Evolutionary conservation across 2,113 vertebrate genomes (phyloP).

Genomic region (Stegostoma tigrinum): DNA sequence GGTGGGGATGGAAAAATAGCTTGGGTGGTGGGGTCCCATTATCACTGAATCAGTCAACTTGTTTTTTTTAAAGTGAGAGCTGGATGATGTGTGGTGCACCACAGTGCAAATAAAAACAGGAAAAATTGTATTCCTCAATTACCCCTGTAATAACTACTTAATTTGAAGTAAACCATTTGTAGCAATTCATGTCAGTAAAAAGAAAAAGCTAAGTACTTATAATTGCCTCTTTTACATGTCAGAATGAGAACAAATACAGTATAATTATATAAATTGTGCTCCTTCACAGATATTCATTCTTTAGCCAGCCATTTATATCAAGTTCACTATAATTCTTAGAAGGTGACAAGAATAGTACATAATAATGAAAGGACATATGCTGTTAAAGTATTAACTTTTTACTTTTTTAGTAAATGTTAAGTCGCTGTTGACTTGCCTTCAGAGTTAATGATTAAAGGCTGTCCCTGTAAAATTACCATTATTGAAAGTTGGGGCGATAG

Average conservation of each 20-base stretch:
- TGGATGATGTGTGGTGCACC: background rate
- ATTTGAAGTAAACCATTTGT: background rate
- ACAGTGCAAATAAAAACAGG: background rate
- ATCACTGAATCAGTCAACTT: background rate
- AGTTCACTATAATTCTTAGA: background rate
- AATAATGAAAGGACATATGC: background rate
- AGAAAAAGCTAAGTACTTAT: background rate
- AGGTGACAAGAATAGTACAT: background rate
- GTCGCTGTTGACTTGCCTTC: no score
- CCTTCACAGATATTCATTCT: background rate
- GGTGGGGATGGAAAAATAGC: no score
- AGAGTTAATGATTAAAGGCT: no score
- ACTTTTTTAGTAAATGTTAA: no score
- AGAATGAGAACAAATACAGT: background rate
- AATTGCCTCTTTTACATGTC: background rate
- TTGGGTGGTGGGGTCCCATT: no score
- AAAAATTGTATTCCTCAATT: background rate
- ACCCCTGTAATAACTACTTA: background rate
- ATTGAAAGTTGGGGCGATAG: no score
- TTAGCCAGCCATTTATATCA: background rate
- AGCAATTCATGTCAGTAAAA: background rate
- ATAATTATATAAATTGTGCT: slow-evolving; percentile 10
- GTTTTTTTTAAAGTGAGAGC: background rate
- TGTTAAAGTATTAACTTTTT: background rate
- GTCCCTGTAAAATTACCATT: no score